Percentiles rank a stretch among this genome's conserved stretches.
These are phyloP conservation scores for Koerneria pararmatus DNA, from an alignment of 2,888 invertebrate species.

Conservation along the genomic window DNA sequence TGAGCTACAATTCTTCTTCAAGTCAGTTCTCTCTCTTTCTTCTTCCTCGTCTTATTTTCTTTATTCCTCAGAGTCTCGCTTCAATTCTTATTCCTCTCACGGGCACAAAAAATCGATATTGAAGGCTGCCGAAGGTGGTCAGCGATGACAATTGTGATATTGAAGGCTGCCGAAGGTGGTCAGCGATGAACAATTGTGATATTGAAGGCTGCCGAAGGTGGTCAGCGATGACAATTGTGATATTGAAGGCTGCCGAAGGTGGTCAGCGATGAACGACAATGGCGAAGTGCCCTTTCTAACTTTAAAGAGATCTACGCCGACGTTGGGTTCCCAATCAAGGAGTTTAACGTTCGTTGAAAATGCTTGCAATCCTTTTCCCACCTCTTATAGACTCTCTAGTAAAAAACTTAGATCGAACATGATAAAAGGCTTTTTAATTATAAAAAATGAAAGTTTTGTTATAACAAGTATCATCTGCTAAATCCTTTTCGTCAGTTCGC, in stretches of 20 bases:
- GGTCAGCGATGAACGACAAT: conserved; percentile 36
- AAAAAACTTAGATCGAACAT: conserved; percentile 1
- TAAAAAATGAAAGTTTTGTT: conserved; percentile 19
- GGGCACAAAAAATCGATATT: too few species aligned
- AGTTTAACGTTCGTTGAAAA: conserved; percentile 35
- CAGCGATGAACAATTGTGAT: conserved; percentile 37
- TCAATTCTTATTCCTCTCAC: too few species aligned
- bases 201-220: too few species aligned
- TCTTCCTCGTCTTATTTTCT: too few species aligned
- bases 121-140: too few species aligned
- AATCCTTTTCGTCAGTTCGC: not conserved
- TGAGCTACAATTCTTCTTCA: conserved; percentile 31
- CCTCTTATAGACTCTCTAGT: not conserved
- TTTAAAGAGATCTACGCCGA: conserved; percentile 51
- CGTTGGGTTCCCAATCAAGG: conserved; percentile 35
- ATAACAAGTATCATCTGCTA: not conserved
- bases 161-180: conserved; percentile 35
- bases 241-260: conserved; percentile 36
- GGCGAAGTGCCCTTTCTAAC: conserved; percentile 36
- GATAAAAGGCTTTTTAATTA: conserved; percentile 4
- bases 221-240: too few species aligned
- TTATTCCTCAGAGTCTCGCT: too few species aligned
- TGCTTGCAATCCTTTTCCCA: not conserved
- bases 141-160: too few species aligned
- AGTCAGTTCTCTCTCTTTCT: too few species aligned